These are phyloP conservation scores for Halesus radiatus DNA, from an alignment of 1,140 invertebrate genomes.

Conservation along the genomic window DNA sequence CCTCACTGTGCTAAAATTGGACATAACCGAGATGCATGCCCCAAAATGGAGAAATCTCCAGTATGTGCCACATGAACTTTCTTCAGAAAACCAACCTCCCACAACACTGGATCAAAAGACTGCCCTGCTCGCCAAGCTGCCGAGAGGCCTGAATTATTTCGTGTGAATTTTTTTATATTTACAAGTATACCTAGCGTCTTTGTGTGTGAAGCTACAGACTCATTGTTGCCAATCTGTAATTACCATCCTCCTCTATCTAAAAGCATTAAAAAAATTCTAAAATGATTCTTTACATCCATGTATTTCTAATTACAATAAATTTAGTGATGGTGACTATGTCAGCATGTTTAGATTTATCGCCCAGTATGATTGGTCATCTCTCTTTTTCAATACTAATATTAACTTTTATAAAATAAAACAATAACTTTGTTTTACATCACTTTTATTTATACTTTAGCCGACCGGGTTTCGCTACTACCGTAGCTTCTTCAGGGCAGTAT, in stretches of 20 bases:
- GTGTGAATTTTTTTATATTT: background rate
- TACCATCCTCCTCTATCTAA: background rate
- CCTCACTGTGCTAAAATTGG: background rate
- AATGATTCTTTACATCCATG: background rate
- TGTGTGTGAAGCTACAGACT: no score
- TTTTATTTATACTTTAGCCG: no score
- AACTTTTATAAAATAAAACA: no score
- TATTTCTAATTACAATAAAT: no score
- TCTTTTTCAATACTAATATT: no score
- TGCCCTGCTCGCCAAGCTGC: background rate
- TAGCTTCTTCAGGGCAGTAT: no score
- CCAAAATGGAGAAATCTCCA: background rate
- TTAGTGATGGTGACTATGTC: background rate
- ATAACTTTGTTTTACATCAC: no score
- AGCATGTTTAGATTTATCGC: background rate
- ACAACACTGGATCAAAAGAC: slow-evolving; percentile 11
- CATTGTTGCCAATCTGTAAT: background rate
- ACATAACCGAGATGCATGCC: background rate
- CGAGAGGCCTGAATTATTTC: background rate
- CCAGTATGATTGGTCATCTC: no score
- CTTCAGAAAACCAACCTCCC: background rate
- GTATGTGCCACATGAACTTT: background rate
- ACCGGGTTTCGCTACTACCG: no score
- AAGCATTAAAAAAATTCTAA: no score
- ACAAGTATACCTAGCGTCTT: no score